These are phyloP conservation scores for Pecten maximus DNA, from an alignment of 2,888 invertebrate species.

Conservation along the genomic window DNA sequence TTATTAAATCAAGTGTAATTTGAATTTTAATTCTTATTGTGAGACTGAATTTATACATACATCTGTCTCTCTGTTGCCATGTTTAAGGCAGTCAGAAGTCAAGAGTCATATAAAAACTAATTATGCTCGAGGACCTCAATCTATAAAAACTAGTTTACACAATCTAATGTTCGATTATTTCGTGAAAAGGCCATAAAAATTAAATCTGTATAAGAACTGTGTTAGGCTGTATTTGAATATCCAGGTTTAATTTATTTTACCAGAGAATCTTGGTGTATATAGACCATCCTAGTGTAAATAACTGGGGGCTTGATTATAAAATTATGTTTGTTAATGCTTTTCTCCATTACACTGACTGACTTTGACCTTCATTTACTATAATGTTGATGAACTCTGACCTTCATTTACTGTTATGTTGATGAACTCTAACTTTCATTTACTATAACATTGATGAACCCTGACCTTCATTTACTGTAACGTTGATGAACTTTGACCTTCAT, in stretches of 20 bases:
- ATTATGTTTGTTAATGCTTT: neutral
- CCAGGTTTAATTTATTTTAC: neutral
- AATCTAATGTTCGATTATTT: constrained; percentile 13
- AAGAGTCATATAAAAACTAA: neutral
- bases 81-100: neutral
- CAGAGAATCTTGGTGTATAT: neutral
- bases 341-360: neutral
- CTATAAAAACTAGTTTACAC: neutral
- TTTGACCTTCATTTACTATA: neutral
- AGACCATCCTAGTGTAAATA: neutral
- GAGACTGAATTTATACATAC: neutral
- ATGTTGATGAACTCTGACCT: neutral
- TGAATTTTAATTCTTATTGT: neutral
- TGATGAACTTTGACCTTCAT: too few relatives aligned
- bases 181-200: neutral
- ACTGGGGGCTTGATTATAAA: neutral
- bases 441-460: neutral
- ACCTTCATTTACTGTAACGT: neutral
- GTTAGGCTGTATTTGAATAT: neutral
- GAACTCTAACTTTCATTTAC: neutral
- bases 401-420: neutral
- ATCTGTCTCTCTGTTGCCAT: neutral
- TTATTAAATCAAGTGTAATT: constrained; percentile 19
- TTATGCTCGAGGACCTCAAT: neutral
- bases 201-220: neutral